Evolutionary conservation across 2,113 vertebrate genomes (phyloP).

Genomic region (Melozone crissalis): DNA sequence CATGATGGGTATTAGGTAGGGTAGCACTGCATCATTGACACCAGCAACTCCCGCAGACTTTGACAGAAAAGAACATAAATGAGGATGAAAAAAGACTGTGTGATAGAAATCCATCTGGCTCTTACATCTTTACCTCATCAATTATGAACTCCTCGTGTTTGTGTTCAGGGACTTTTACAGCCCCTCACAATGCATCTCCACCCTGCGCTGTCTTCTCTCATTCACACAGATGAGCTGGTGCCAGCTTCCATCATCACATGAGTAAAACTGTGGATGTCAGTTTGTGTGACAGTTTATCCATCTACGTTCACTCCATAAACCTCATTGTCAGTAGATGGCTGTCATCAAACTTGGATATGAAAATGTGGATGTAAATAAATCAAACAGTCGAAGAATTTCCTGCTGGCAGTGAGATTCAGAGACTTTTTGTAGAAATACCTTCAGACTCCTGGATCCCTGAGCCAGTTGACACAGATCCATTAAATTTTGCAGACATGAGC

Average conservation of each 20-base stretch:
- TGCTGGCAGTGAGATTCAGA: not conserved
- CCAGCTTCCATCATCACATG: not conserved
- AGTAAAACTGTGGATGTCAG: not conserved
- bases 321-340: conserved; percentile 13
- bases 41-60: rapidly evolving
- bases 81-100: not conserved
- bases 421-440: not conserved
- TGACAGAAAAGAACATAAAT: not conserved
- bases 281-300: conserved; percentile 22
- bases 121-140: conserved; percentile 14
- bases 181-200: not conserved
- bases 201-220: conserved; percentile 1
- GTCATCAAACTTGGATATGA: not conserved
- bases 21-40: not conserved
- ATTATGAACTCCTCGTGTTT: conserved; percentile 15
- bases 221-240: not conserved
- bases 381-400: not conserved
- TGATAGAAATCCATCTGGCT: conserved; percentile 28
- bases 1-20: rapidly evolving
- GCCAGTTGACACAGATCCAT: not conserved
- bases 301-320: not conserved
- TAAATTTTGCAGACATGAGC: not conserved
- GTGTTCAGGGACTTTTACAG: not conserved
- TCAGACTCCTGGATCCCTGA: not conserved
- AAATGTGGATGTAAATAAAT: conserved; percentile 11